Base-by-base conservation (phyloP, 2,888 invertebrate genomes). In the Limnephilus rhombicus region DNA sequence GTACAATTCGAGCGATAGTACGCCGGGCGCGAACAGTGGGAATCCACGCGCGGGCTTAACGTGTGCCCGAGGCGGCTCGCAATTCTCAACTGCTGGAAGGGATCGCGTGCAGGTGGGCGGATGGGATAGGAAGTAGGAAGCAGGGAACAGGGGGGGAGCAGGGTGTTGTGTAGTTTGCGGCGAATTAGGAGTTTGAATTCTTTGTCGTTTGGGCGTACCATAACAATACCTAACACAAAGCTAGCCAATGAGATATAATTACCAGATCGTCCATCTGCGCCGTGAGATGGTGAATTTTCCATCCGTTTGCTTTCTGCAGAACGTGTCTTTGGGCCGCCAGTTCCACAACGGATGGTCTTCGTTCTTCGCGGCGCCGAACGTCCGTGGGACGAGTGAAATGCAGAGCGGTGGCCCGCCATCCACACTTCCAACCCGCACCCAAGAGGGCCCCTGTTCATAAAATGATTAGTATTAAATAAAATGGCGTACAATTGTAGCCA, bases 201-300 rank as follows among this genome's bases (percentile, higher is more conserved):
- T n/a, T n/a, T n/a, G n/a, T n/a, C n/a, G n/a, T n/a, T n/a, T n/a
- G n/a, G n/a, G n/a, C n/a, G n/a, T n/a, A n/a, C n/a, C n/a, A n/a
- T n/a, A n/a, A n/a, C n/a, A n/a, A n/a, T n/a, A 18, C 18, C 53
- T 68, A 68, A 68, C 2, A 68, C 5, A 68, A 68, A 68, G 7
- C 68, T 24, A 68, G 24, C 68, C 24, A 7, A 68, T 15, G 68
- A 68, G 0, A 18, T 68, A 53, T 82, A 34, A 37, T 95, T 96
- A 98, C 99, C 97, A 99, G 96, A 95, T 99, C 98, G 94, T 99
- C 98, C 97, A 99, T 98, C 96, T 99, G 99, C 85, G 98, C 98
- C 81, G 98, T 98, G 94, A 99, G 97, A 95, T 99, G 99, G 96
- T 98, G 98, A 93, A 99, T 97, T 96, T 99, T 99, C 99, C 99